Evolutionary conservation across 2,113 vertebrate species (phyloP).

Genomic region (Pseudorasbora parva): DNA sequence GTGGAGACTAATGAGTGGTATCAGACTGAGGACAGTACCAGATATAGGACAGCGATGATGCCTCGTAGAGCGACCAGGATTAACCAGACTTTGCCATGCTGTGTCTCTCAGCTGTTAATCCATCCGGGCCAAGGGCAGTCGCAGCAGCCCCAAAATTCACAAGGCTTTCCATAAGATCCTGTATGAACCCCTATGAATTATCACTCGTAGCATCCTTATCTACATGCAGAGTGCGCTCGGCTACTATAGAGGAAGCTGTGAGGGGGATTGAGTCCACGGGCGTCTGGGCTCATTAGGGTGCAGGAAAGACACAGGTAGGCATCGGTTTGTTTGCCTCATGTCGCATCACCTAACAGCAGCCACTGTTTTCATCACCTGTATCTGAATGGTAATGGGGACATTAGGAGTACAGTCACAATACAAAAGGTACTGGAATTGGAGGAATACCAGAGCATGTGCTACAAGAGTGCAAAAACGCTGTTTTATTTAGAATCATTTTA

Average conservation of each 20-base stretch:
- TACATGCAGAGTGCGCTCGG: slow-evolving; percentile 56
- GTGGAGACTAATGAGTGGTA: slow-evolving; percentile 33
- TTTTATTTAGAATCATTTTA: slow-evolving; percentile 4
- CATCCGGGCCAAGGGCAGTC: slow-evolving; percentile 54
- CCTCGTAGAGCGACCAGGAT: slow-evolving; percentile 41
- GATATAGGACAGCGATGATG: slow-evolving; percentile 9
- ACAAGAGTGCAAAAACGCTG: not conserved
- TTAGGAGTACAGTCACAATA: slow-evolving; percentile 36
- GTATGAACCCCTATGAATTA: slow-evolving; percentile 45
- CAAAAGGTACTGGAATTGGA: slow-evolving; percentile 34
- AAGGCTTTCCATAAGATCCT: slow-evolving; percentile 18
- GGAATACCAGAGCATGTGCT: not conserved
- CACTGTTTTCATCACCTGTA: slow-evolving; percentile 17
- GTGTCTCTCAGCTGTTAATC: slow-evolving; percentile 54
- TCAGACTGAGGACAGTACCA: slow-evolving; percentile 32
- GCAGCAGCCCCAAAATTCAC: slow-evolving; percentile 45
- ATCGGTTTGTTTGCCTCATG: slow-evolving; percentile 61
- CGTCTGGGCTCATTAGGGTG: slow-evolving; percentile 42
- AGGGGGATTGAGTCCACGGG: slow-evolving; percentile 48
- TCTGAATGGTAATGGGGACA: slow-evolving; percentile 45
- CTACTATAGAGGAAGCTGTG: slow-evolving; percentile 52
- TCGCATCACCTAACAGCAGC: slow-evolving; percentile 42
- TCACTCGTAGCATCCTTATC: slow-evolving; percentile 60
- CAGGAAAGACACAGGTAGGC: slow-evolving; percentile 45
- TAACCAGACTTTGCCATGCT: slow-evolving; percentile 46